Conservation (phyloP, 2,888 invertebrate genomes). For the Epirrhoe tristata region DNA sequence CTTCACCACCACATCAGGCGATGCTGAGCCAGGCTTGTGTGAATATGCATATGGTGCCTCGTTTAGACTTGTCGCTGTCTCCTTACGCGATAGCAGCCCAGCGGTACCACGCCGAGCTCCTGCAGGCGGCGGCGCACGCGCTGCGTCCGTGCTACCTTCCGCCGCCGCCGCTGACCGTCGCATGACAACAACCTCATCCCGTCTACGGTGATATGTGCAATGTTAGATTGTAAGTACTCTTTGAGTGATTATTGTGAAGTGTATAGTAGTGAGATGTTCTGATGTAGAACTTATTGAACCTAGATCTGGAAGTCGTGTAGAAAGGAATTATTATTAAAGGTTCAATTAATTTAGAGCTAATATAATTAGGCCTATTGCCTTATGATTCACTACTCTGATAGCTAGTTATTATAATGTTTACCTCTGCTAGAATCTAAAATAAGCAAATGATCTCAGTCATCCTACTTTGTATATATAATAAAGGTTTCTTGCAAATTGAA, state of each 20-base stretch:
- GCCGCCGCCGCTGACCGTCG: slow-evolving; percentile 77
- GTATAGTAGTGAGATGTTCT: slow-evolving; percentile 9
- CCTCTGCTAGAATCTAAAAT: slow-evolving; percentile 13
- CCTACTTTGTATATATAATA: not conserved
- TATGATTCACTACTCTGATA: slow-evolving; percentile 18
- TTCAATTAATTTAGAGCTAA: slow-evolving; percentile 3
- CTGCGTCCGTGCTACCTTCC: slow-evolving; percentile 80
- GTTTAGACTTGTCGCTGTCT: slow-evolving; percentile 64
- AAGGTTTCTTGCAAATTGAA: not conserved
- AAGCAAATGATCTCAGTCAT: slow-evolving; percentile 34
- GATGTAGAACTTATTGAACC: slow-evolving; percentile 11
- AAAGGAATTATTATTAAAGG: slow-evolving; percentile 1
- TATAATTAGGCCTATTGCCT: slow-evolving; percentile 7
- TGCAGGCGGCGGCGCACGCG: slow-evolving; percentile 78
- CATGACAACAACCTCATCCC: slow-evolving; percentile 73
- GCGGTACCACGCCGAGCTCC: slow-evolving; percentile 76
- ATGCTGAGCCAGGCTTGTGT: slow-evolving; percentile 48
- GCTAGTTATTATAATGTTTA: slow-evolving; percentile 10
- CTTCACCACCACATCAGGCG: slow-evolving; percentile 70
- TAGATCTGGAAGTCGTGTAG: not conserved
- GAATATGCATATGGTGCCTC: slow-evolving; percentile 53
- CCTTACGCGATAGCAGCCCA: slow-evolving; percentile 77
- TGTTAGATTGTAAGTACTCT: slow-evolving; percentile 83
- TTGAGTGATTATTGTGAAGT: slow-evolving; percentile 28
- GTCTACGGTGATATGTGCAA: slow-evolving; percentile 72